phyloP scores from a whole-genome alignment of 2,888 invertebrate species.

The Phortica okadai region DNA sequence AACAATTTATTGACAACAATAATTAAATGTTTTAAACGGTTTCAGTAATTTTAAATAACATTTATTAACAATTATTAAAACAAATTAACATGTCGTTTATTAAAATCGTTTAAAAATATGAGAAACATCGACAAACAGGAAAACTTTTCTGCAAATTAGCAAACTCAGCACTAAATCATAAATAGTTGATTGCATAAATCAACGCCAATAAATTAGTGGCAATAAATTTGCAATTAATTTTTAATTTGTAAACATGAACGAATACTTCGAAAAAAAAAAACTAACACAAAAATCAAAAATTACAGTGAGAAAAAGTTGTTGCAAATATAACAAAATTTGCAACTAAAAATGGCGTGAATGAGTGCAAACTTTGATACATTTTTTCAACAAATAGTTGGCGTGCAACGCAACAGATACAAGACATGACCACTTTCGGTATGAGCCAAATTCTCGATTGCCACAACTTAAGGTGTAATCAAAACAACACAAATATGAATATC shows the following conservation, averaged over 20 bases:
- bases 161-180: conserved; percentile 28
- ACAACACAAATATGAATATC: neutral
- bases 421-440: neutral
- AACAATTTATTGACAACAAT: too few relatives aligned
- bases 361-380: too few relatives aligned
- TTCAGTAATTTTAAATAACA: neutral
- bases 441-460: neutral
- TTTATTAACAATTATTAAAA: neutral
- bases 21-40: too few relatives aligned
- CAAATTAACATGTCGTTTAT: conserved; percentile 11
- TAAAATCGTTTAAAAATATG: neutral
- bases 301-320: neutral
- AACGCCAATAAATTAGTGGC: conserved; percentile 71
- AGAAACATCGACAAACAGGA: neutral
- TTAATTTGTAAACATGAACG: conserved; percentile 64
- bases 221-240: conserved; percentile 73
- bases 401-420: too few relatives aligned
- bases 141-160: conserved; percentile 14
- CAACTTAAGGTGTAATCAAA: neutral
- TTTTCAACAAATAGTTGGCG: too few relatives aligned
- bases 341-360: neutral
- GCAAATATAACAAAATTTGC: conserved; percentile 1
- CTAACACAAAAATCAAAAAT: neutral
- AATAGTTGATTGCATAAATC: conserved; percentile 60
- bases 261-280: neutral